Evolutionary conservation across 2,113 vertebrate genomes (phyloP).

Genomic region (Sinocyclocheilus anophthalmus): DNA sequence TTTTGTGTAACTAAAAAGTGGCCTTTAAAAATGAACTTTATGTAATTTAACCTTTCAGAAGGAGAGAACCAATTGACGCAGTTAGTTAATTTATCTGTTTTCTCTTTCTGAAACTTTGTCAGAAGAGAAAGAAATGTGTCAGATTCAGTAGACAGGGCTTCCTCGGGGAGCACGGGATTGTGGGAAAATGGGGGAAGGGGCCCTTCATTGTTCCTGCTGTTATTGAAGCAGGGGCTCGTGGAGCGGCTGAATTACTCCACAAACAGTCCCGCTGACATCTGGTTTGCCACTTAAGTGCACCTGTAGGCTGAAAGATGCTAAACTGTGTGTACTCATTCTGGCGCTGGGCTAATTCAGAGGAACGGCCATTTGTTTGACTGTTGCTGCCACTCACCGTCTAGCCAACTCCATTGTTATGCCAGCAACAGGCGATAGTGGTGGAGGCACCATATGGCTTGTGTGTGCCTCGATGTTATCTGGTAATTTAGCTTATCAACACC

Average conservation of each 20-base stretch:
- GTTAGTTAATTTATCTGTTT: background rate
- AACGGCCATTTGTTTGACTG: conserved; percentile 74
- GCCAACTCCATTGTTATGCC: conserved; percentile 87
- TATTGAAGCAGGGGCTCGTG: conserved; percentile 71
- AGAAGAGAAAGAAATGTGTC: conserved; percentile 25
- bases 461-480: conserved; percentile 88
- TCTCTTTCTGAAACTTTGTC: conserved; percentile 23
- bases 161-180: conserved; percentile 59
- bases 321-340: conserved; percentile 78
- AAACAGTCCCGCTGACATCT: conserved; percentile 84
- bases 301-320: conserved; percentile 80
- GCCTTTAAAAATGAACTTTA: background rate
- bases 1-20: background rate
- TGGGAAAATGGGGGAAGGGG: conserved; percentile 53
- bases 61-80: background rate
- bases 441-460: conserved; percentile 95
- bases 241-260: conserved; percentile 75
- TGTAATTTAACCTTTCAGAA: background rate
- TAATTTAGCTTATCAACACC: conserved; percentile 85
- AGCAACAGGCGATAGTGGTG: conserved; percentile 92
- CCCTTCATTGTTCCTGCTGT: conserved; percentile 76
- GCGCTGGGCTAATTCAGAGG: conserved; percentile 69
- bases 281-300: conserved; percentile 82
- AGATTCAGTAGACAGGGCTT: conserved; percentile 62
- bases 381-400: conserved; percentile 80